These are phyloP conservation scores for Ectropis grisescens DNA, from an alignment of 1,140 invertebrate genomes.

Conservation along the genomic window DNA sequence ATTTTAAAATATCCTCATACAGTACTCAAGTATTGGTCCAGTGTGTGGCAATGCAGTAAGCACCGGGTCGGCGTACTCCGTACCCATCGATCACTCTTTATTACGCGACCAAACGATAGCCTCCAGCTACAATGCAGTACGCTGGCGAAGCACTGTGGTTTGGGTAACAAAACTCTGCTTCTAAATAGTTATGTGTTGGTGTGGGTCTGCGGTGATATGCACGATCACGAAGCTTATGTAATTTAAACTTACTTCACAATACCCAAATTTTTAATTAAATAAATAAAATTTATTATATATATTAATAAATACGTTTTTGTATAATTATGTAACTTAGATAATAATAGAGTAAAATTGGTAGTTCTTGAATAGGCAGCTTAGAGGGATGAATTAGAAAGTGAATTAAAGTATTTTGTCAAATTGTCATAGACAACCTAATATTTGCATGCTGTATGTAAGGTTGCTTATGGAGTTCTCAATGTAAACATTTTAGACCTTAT, in stretches of 20 bases:
- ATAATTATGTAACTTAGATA: too few species aligned
- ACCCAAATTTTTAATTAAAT: neutral
- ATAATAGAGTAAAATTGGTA: too few species aligned
- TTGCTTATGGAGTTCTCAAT: too few species aligned
- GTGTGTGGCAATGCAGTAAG: constrained; percentile 21
- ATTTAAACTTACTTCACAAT: neutral
- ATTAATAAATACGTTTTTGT: too few species aligned
- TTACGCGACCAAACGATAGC: constrained; percentile 21
- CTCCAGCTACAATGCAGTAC: constrained; percentile 3
- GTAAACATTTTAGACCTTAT: too few species aligned
- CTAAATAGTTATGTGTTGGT: too few species aligned
- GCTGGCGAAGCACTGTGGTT: neutral
- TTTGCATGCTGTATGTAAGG: too few species aligned
- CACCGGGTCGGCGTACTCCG: constrained; percentile 1
- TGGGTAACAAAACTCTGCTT: too few species aligned
- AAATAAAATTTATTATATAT: neutral
- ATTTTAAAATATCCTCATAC: neutral
- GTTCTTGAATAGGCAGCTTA: too few species aligned
- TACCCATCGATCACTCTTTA: constrained; percentile 35
- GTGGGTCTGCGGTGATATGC: neutral
- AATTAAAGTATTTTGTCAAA: too few species aligned
- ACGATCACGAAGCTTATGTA: neutral
- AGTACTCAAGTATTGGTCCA: constrained; percentile 20
- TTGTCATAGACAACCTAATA: too few species aligned
- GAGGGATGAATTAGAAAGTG: too few species aligned